phyloP scores from a whole-genome alignment of 2,888 invertebrate genomes.

The Eristalis intricaria region DNA sequence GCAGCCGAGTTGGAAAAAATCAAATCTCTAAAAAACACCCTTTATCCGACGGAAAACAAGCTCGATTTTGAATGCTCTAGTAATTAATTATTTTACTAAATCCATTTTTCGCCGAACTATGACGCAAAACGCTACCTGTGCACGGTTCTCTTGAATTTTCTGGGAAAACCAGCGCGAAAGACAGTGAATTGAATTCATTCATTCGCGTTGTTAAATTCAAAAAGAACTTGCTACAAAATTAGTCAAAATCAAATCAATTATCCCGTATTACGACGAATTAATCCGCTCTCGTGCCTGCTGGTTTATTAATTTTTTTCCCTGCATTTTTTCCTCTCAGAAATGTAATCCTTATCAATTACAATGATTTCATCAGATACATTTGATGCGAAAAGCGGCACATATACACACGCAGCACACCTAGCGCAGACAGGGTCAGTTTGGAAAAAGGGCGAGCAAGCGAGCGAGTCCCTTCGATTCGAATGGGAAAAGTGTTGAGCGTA shows the following conservation, averaged over 20 bases:
- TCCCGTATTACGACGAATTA: conserved; percentile 56
- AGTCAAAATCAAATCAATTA: conserved; percentile 63
- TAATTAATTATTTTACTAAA: too few relatives aligned
- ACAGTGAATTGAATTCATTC: neutral
- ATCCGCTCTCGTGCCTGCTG: conserved; percentile 63
- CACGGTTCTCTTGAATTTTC: too few relatives aligned
- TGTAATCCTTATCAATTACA: conserved; percentile 77
- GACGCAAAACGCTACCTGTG: too few relatives aligned
- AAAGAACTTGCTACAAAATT: conserved; percentile 22
- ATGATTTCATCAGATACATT: conserved; percentile 71
- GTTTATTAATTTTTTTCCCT: conserved; percentile 67
- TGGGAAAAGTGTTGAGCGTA: conserved; percentile 4
- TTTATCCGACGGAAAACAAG: too few relatives aligned
- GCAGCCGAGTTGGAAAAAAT: too few relatives aligned
- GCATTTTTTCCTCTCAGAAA: conserved; percentile 65
- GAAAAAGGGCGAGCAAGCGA: conserved; percentile 24
- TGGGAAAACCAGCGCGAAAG: too few relatives aligned
- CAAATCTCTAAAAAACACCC: too few relatives aligned
- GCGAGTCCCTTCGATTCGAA: conserved; percentile 18
- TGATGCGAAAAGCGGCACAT: conserved; percentile 58
- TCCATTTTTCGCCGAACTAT: too few relatives aligned
- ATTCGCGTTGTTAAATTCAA: neutral
- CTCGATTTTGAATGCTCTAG: too few relatives aligned
- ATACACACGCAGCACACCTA: conserved; percentile 1
- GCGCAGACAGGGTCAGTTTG: neutral